Percentiles rank a stretch among this genome's conserved stretches.
phyloP scores from a whole-genome alignment of 1,140 invertebrate species.

The Drosophila albomicans region DNA sequence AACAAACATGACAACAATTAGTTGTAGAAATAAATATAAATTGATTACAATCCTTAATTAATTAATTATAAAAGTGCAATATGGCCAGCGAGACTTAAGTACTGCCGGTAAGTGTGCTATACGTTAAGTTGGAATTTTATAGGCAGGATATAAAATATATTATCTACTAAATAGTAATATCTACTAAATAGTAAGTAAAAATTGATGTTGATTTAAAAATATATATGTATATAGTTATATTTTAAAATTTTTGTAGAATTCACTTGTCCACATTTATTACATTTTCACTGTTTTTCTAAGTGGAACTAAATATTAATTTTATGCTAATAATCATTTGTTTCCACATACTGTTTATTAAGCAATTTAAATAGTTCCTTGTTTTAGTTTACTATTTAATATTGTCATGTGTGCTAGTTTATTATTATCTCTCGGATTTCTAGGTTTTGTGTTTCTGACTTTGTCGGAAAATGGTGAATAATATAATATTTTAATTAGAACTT shows the following conservation, averaged over 20 bases:
- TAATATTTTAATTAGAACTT: no score
- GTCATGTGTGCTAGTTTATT: conserved; percentile 12
- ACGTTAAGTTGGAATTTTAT: not conserved
- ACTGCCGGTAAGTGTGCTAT: not conserved
- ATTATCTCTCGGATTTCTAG: not conserved
- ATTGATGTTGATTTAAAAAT: no score
- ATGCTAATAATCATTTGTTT: not conserved
- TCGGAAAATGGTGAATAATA: conserved; percentile 22
- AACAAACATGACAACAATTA: not conserved
- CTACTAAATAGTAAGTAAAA: no score
- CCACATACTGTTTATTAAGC: not conserved
- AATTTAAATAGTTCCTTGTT: not conserved
- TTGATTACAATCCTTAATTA: not conserved
- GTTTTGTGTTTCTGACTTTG: not conserved
- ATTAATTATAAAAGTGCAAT: not conserved
- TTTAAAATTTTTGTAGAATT: no score
- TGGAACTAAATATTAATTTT: not conserved
- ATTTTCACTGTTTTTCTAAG: no score
- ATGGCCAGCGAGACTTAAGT: not conserved
- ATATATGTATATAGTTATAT: no score
- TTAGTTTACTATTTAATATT: not conserved
- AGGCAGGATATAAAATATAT: no score
- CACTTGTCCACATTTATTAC: no score
- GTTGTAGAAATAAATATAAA: not conserved
- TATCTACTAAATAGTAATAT: no score